A percentile compares a stretch with the other conserved stretches of the same genome.
Evolutionary conservation across 2,113 vertebrate genomes (phyloP).

Genomic region (Gymnocephalus cernua): DNA sequence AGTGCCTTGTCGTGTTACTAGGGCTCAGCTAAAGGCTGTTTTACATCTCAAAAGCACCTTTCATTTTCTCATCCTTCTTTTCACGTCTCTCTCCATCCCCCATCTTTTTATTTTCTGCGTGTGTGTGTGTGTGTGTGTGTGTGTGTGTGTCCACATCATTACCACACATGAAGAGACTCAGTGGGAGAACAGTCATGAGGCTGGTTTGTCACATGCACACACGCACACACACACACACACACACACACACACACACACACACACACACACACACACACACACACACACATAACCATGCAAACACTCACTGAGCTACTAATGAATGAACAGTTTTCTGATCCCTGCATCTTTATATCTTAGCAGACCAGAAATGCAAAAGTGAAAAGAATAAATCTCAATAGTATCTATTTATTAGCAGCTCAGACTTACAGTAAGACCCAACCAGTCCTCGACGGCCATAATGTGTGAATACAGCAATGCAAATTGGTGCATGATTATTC

Average conservation of each 20-base stretch:
- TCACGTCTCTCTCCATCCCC: slow-evolving; percentile 24
- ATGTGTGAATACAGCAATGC: slow-evolving; percentile 34
- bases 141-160: slow-evolving; percentile 39
- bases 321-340: slow-evolving; percentile 55
- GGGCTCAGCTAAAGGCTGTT: slow-evolving; percentile 62
- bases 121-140: background rate
- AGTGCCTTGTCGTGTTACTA: slow-evolving; percentile 65
- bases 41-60: slow-evolving; percentile 77
- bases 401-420: slow-evolving; percentile 23
- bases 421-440: background rate
- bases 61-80: slow-evolving; percentile 54
- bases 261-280: slow-evolving; percentile 4
- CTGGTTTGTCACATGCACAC: slow-evolving; percentile 42
- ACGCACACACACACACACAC: slow-evolving; percentile 19
- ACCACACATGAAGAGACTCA: slow-evolving; percentile 68
- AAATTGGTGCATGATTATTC: slow-evolving; percentile 35
- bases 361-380: slow-evolving; percentile 29
- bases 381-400: slow-evolving; percentile 30
- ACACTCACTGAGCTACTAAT: slow-evolving; percentile 46
- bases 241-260: slow-evolving; percentile 17
- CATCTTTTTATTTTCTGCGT: background rate
- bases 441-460: background rate
- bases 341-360: slow-evolving; percentile 35
- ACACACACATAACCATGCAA: slow-evolving; percentile 9
- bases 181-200: slow-evolving; percentile 64